Conservation (phyloP, 2,797 vertebrate species). For the Propithecus deckenii region DNA sequence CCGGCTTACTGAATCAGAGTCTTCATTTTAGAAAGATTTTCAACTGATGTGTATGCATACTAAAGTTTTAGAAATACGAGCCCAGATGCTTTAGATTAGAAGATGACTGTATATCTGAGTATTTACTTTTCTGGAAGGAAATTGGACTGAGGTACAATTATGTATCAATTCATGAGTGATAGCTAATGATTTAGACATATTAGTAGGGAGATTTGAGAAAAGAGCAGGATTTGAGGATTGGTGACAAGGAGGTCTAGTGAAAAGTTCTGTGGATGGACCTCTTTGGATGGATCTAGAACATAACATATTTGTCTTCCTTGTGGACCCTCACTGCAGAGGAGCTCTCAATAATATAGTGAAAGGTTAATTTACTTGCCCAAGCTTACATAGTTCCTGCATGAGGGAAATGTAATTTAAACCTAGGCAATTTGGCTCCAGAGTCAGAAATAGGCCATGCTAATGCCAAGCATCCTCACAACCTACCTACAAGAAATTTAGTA, state of each 20-base stretch:
- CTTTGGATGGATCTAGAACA: background rate
- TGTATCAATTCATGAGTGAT: background rate
- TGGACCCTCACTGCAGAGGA: background rate
- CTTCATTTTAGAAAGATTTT: background rate
- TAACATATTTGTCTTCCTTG: background rate
- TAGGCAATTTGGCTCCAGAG: background rate
- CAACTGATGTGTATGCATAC: background rate
- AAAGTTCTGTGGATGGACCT: background rate
- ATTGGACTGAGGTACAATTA: background rate
- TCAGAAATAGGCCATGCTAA: background rate
- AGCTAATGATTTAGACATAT: background rate
- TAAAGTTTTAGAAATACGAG: background rate
- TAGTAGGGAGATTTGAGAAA: background rate
- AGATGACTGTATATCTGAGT: background rate
- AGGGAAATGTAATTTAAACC: background rate
- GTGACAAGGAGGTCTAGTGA: background rate
- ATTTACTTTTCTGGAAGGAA: background rate
- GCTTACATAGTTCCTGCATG: background rate
- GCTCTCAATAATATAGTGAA: background rate
- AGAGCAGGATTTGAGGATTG: background rate
- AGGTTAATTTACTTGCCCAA: background rate
- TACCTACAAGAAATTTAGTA: background rate
- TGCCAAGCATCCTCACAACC: background rate
- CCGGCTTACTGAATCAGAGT: background rate
- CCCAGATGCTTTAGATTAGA: background rate